Base-by-base conservation (phyloP, 2,113 vertebrate genomes). In the Xyrauchen texanus region DNA sequence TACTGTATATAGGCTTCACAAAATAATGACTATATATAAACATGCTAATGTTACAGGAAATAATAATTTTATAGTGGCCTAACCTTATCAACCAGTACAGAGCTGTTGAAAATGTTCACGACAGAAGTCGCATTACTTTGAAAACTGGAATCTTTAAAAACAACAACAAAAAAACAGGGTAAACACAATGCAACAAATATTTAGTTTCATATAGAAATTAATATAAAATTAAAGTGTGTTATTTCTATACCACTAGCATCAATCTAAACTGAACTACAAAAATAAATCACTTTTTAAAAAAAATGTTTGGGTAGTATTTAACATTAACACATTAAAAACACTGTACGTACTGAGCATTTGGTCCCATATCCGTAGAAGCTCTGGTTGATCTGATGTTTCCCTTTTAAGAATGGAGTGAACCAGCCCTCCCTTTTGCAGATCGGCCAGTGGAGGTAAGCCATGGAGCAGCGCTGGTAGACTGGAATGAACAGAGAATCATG, bases 261-360 rank as follows among this genome's bases (percentile, higher is more conserved):
- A 34, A 34, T 34, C 21, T 34, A 34, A 34, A 34, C 21, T 1
- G 21, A 34, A 34, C 21, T 34, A 34, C 21, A 34, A 34, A 34
- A 34, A 34, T 34, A 34, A 34, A 34, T 34, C 21, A 34, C 21
- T 34, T 1, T 34, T 34, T 34, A 1, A 34, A 34, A 34, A 34
- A 34, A 34, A 1, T 1, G 21, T 34, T 34, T 34, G 21, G 21
- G 21, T 34, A 34, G 21, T 34, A 34, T 34, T 34, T 34, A 34
- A 34, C 21, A 34, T 34, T 34, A 34, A 34, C 1, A 34, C 21
- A 58, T 44, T 15, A 3, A n/a, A 10, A 5, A 71, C 44, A 57
- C 4, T 60, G 13, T 7, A 69, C 88, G 4, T 85, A 94, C 93
- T 86, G 9, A 90, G 21, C 53, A 92, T 70, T 4, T 4, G 79